Evolutionary conservation across 2,888 invertebrate genomes (phyloP).

Genomic region (Anticlea derivata): DNA sequence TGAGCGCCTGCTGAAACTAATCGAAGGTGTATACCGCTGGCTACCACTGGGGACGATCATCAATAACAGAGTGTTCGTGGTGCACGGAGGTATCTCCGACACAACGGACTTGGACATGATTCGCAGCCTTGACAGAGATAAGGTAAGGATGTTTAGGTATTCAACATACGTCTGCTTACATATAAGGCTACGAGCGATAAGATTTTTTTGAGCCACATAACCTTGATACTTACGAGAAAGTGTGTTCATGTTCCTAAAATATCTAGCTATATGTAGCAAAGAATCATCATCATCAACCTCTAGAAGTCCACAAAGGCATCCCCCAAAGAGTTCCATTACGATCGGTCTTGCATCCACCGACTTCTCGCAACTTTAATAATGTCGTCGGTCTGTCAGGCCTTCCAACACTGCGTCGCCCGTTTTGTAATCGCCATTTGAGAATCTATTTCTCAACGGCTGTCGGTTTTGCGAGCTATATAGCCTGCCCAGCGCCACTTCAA

Average conservation of each 20-base stretch:
- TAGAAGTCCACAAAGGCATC: too few species aligned
- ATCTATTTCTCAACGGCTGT: too few species aligned
- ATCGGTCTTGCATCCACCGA: too few species aligned
- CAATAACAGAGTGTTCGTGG: slow-evolving; percentile 94
- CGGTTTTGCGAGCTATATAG: too few species aligned
- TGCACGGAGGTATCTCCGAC: slow-evolving; percentile 96
- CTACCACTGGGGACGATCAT: slow-evolving; percentile 95
- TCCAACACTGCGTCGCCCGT: too few species aligned
- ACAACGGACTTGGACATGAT: slow-evolving; percentile 92
- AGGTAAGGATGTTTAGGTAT: slow-evolving; percentile 78
- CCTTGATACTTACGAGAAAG: background rate
- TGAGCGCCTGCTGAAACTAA: slow-evolving; percentile 90
- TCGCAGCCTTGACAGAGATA: slow-evolving; percentile 91
- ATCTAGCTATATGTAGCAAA: too few species aligned
- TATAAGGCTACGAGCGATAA: background rate
- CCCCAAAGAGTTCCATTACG: too few species aligned
- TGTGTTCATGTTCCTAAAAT: background rate
- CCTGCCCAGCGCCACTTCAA: too few species aligned
- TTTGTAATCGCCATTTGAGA: too few species aligned
- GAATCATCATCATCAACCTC: too few species aligned
- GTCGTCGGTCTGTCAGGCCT: too few species aligned
- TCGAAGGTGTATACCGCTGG: slow-evolving; percentile 96
- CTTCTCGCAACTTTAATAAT: too few species aligned
- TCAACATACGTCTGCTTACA: background rate
- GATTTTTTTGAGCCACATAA: background rate